Percentiles rank a stretch among this genome's conserved stretches.
Evolutionary conservation across 30 jellyfish, hydroid and myxozoan genomes (phyloP).

Genomic region (Phacellophora camtschatica): DNA sequence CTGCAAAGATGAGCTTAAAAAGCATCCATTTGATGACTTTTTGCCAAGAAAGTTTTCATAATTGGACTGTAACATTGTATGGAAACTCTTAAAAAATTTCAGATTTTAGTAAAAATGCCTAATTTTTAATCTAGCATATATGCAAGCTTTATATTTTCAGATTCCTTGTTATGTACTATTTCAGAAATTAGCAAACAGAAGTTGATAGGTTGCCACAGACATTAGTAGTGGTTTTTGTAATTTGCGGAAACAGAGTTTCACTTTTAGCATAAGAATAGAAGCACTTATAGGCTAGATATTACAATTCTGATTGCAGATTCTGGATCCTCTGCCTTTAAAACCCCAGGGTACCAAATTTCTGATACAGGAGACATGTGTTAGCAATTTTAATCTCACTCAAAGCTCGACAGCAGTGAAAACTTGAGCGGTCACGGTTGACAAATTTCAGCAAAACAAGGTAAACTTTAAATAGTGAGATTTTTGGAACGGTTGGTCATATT

Average conservation of each 20-base stretch:
- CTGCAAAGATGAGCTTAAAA: background rate
- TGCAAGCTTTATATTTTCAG: background rate
- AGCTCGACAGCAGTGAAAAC: background rate
- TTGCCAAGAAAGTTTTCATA: background rate
- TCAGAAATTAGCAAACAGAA: background rate
- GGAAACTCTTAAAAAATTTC: background rate
- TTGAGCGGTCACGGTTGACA: background rate
- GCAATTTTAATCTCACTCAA: too few species aligned
- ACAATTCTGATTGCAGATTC: background rate
- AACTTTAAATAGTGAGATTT: background rate
- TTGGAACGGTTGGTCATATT: background rate
- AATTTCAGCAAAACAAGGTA: background rate
- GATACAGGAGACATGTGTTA: too few species aligned
- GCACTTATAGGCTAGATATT: background rate
- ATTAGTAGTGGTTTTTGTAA: background rate
- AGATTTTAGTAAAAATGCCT: too few species aligned
- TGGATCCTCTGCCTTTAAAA: background rate
- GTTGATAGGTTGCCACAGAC: background rate
- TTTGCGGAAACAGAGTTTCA: background rate
- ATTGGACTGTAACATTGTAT: background rate
- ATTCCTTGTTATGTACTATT: too few species aligned
- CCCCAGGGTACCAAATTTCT: background rate
- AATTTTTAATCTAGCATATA: background rate
- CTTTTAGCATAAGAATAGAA: background rate
- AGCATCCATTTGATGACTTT: background rate